Base-by-base conservation (phyloP, 2,888 invertebrate species). In the Calameuta idolon region DNA sequence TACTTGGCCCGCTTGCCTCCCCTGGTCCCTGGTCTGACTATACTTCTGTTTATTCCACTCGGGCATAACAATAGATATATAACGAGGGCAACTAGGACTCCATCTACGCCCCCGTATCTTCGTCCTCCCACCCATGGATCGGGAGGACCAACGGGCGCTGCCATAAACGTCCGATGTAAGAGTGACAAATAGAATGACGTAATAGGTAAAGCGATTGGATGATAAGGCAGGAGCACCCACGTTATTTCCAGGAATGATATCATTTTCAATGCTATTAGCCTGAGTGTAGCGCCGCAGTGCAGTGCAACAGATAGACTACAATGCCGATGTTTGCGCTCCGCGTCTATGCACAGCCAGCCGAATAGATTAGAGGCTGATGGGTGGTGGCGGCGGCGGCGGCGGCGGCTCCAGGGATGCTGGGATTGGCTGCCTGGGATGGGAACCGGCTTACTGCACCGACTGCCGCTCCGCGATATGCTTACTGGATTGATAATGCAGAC, bases 361-460 rank as follows among this genome's bases (percentile, higher is more conserved):
- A 84, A 86, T 85, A 85, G 87, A 88, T 88, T 88, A 86, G 85
- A 86, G 85, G 77, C 83, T 83, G 87, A 86, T 87, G 84, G 86
- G 83, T 82, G 81, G 79, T 71, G 40, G 79, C 78, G n/a, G n/a
- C n/a, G n/a, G n/a, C n/a, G n/a, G n/a, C n/a, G n/a, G n/a, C n/a
- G n/a, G 79, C 68, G 35, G 79, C 77, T 81, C 80, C 81, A 79
- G 79, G 79, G 79, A 12, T 33, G 31, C 23, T 69, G 75, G 79
- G 78, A 23, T 55, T 23, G 15, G 23, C 40, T 55, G 85, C 86
- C 84, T 85, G 83, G 82, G 81, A 78, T 74, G 69, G 80, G 78
- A 81, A 82, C 81, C 80, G 76, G 79, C 78, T 34, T 9, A 34
- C 71, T 31, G 74, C 79, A 79, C 82, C 84, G 83, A 83, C 88